Evolutionary conservation across 2,888 invertebrate genomes (phyloP), one percentile per base, ranked within the genome.

Genomic region (Zelleria hepariella): DNA sequence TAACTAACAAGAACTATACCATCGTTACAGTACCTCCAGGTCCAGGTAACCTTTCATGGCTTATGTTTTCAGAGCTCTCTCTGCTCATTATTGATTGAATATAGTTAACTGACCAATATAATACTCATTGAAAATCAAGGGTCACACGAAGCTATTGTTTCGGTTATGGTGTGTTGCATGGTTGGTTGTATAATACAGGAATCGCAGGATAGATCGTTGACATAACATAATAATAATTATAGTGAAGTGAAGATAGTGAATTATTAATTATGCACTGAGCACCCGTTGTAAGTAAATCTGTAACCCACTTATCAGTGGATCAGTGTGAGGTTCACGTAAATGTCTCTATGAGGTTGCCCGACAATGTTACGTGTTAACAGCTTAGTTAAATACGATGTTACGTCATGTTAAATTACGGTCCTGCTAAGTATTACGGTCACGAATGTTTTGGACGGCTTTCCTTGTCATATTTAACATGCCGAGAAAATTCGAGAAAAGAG

Each of bases 91-190:
- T 54, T 23, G 3, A 54, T 54, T 54, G 25, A 54, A 5, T 15
- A 25, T 24, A 20, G 54, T 56, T 21, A 20, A 15, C 56, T 8
- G 18, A 32, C 57, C 48, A 23, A 57, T 47, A 57, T 10, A n/a
- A 18, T 25, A n/a, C 25, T 54, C 2, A 42, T 42, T 42, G 15
- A 42, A 42, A 3, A 42, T 42, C 10, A 42, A 32, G 23, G 7
- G 47, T 57, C 23, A 47, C 47, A 57, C 47, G 48, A 56, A 32
- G 60, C 67, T 59, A 71, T 71, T 71, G 68, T 72, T 71, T 70
- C 62, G 63, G 61, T 60, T 66, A 69, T 66, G 64, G 68, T 64
- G 64, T 63, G 63, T 73, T 72, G 66, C 68, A 66, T 42, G 32
- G 15, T 42, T 42, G 32, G 15, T 15, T 42, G n/a, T 15, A 42